Base-by-base conservation (phyloP, 2,113 vertebrate species). In the Abramis brama region DNA sequence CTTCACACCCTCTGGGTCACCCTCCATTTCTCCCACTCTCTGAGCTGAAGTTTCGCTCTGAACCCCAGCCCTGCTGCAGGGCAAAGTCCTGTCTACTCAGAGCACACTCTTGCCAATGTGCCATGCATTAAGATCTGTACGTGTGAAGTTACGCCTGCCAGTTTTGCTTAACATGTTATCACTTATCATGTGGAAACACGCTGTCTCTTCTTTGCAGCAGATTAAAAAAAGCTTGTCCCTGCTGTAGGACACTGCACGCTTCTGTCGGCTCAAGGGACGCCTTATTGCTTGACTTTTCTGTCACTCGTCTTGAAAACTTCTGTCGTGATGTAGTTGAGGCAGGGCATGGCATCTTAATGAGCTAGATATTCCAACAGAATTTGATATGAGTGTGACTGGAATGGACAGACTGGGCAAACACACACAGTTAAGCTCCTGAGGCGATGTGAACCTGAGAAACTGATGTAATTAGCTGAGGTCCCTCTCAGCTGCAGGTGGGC, bases 101-200 rank as follows among this genome's bases (percentile, higher is more conserved):
- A 68, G 27, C 80, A 70, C 27, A 33, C 59, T 81, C 60, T 25
- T 43, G n/a, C 60, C 62, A 82, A 30, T 68, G 79, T 68, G 80
- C 80, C 80, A 52, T n/a, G 62, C 64, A 82, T 70, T 21, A 50
- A 55, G 47, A 52, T 50, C 80, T 70, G 76, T 43, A 55, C 71
- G 68, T 85, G 76, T 66, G 66, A 71, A 70, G 55, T 77, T 70
- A 82, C 27, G 60, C 79, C 59, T 89, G 39, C 36, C 79, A 64
- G 59, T 81, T 87, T 52, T 33, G 71, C 80, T 85, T 78, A 73
- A 85, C 68, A 47, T 79, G 83, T 87, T 66, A 90, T 87, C 79
- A 64, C 66, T 79, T 85, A 85, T 88, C 75, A 85, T 19, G 45
- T 60, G 71, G 79, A 81, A 85, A 57, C 83, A 79, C 50, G 68